Evolutionary conservation across 2,888 invertebrate genomes (phyloP).

Genomic region (Nipponacmea schrenckii): DNA sequence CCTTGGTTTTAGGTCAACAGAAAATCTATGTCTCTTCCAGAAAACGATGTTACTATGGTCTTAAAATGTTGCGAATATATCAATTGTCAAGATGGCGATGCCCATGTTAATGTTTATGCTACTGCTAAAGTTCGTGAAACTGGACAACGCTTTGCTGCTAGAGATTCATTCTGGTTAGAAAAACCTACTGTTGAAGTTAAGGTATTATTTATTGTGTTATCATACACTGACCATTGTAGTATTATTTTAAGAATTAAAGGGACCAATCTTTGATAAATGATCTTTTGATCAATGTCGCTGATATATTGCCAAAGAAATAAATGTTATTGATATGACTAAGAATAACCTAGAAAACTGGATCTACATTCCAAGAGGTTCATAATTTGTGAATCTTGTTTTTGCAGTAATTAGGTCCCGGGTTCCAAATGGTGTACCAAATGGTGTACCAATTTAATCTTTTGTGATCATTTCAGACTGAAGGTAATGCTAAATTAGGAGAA

Average conservation of each 20-base stretch:
- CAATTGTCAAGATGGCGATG: conserved; percentile 55
- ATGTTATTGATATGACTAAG: no score
- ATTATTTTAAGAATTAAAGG: not conserved
- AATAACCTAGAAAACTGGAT: no score
- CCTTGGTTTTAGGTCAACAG: no score
- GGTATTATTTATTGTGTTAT: conserved; percentile 35
- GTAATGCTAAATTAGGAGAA: conserved; percentile 49
- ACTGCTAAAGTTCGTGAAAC: conserved; percentile 59
- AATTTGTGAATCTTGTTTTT: no score
- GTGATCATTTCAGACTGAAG: conserved; percentile 47
- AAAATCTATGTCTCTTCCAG: conserved; percentile 46
- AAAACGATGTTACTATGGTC: conserved; percentile 41
- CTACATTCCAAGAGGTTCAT: no score
- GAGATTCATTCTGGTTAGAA: conserved; percentile 54
- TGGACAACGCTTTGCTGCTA: conserved; percentile 48
- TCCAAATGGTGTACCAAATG: no score
- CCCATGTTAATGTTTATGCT: conserved; percentile 57
- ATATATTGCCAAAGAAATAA: no score
- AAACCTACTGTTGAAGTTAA: conserved; percentile 60
- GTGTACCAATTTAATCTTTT: no score
- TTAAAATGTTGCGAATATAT: conserved; percentile 55
- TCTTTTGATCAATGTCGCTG: not conserved
- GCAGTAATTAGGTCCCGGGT: no score
- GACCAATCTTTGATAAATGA: not conserved
- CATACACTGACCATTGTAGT: no score